Evolutionary conservation across 2,113 vertebrate genomes (phyloP), one percentile per base, ranked within the genome.

Genomic region (Lampris incognitus): DNA sequence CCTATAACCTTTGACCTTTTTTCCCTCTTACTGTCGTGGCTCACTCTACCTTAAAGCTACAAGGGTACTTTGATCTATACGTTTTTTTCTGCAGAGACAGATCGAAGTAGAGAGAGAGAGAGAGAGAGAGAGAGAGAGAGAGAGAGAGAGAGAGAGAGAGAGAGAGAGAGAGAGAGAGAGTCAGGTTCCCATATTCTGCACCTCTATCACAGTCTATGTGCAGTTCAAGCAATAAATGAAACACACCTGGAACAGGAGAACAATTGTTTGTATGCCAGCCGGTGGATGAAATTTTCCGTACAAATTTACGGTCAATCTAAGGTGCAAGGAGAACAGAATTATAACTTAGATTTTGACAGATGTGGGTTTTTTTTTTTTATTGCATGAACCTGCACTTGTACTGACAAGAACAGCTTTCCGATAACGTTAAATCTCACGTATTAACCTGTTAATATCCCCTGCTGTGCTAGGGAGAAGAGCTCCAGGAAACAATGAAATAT

Each of bases 401-500:
- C 46, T 9, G 42, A 37, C 57, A 8, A 10, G 42, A 78, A 57
- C 44, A n/a, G 69, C 52, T 5, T 1, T 5, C 0, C 1, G 5
- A 37, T 8, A 39, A 6, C n/a, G 6, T 9, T 7, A 1, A 54
- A 46, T 58, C 46, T 69, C 2, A 59, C 37, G 1, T 3, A 5
- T 9, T 37, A 41, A 36, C 9, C 11, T 37, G 6, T 54, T 1
- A 54, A 10, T 54, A 48, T 39, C 60, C 37, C 36, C 38, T 37
- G 36, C 57, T 11, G 2, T 42, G 56, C 59, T 46, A 2, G 11
- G 24, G 48, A 67, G 9, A 85, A 69, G 39, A 52, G 75, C 63
- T 69, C 46, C 72, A 92, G 88, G 85, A 91, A 88, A 86, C 74
- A 78, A 85, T 88, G 82, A 91, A 92, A 92, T 42, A 51, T 41